These are phyloP conservation scores for Andrena minutula DNA, from an alignment of 2,888 invertebrate genomes.

Conservation along the genomic window DNA sequence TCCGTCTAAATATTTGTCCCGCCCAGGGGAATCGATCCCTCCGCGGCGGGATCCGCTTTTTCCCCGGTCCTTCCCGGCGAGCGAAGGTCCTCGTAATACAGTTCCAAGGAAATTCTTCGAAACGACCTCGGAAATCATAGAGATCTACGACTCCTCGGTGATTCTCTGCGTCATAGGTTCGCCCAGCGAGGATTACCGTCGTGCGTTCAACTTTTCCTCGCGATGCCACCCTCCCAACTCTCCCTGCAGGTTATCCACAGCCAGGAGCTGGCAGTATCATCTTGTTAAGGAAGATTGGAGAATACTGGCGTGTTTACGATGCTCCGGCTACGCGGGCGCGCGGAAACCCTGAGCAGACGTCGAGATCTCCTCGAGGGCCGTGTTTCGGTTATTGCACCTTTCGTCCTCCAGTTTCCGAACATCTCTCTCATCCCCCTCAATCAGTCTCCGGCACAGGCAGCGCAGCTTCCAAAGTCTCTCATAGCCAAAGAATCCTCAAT, in stretches of 20 bases:
- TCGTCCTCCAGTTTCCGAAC: too few relatives aligned
- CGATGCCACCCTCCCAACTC: slow-evolving; percentile 40
- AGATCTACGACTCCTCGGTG: background rate
- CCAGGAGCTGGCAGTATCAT: slow-evolving; percentile 63
- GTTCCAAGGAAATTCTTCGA: background rate
- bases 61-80: background rate
- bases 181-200: background rate
- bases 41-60: background rate
- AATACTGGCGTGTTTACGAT: slow-evolving; percentile 75
- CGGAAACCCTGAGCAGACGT: slow-evolving; percentile 10
- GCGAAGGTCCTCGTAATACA: background rate
- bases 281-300: slow-evolving; percentile 77
- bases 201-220: slow-evolving; percentile 36
- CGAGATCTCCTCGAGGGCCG: background rate
- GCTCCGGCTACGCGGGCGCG: slow-evolving; percentile 19
- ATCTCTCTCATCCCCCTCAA: too few relatives aligned
- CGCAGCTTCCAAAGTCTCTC: too few relatives aligned
- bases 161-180: background rate
- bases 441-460: too few relatives aligned
- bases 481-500: too few relatives aligned
- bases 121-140: background rate
- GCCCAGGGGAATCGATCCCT: slow-evolving; percentile 2
- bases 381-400: background rate
- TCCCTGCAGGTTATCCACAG: slow-evolving; percentile 1
- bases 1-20: slow-evolving; percentile 37